phyloP scores from a whole-genome alignment of 2,113 vertebrate species.

The Salminus brasiliensis region DNA sequence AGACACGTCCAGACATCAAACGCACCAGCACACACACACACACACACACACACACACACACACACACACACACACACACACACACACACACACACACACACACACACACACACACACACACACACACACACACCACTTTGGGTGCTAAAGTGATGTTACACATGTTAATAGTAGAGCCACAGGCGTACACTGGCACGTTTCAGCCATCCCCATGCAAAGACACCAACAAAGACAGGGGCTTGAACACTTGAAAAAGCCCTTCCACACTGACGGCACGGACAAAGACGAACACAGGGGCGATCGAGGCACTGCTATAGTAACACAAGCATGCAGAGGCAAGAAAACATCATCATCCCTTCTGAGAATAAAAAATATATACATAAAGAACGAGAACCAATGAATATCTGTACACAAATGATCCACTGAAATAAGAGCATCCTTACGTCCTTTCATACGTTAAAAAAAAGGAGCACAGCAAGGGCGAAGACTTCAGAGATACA shows the following conservation, averaged over 20 bases:
- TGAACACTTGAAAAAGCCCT: not conserved
- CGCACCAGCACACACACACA: not conserved
- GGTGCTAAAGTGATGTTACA: conserved; percentile 1
- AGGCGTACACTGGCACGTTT: conserved; percentile 37
- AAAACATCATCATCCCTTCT: not conserved
- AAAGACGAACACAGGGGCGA: conserved; percentile 13
- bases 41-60: no score
- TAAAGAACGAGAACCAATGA: not conserved
- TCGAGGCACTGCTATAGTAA: conserved; percentile 33
- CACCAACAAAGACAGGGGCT: conserved; percentile 32
- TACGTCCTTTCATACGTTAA: not conserved
- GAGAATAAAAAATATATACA: not conserved
- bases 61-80: no score
- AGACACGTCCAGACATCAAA: not conserved
- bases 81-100: no score
- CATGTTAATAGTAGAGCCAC: conserved; percentile 2
- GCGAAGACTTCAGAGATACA: conserved; percentile 28
- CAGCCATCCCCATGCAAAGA: conserved; percentile 56
- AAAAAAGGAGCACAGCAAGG: not conserved
- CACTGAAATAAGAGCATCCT: not conserved
- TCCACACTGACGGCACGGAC: not conserved
- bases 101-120: no score
- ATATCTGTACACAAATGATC: not conserved
- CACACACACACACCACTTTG: no score
- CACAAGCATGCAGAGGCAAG: conserved; percentile 71